Evolutionary conservation across 2,888 invertebrate species (phyloP), one percentile per base, ranked within the genome.

Genomic region (Metellina segmentata): DNA sequence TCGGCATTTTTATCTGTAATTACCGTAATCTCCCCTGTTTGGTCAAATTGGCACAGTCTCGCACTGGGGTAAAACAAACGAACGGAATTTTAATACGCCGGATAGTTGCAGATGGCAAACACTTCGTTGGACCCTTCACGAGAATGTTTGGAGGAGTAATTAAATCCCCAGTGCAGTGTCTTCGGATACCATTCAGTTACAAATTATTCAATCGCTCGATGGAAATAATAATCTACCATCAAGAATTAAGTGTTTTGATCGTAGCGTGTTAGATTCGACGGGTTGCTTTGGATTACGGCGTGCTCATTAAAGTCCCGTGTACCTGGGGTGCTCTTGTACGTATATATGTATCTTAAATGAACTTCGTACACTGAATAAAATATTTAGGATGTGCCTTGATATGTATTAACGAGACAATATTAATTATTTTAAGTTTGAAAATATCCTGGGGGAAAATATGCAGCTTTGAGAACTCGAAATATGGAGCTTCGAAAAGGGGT

Each of bases 1-100:
- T 61, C 34, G 34, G 79, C 61, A 79, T 34, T 79, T 79, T 79
- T 79, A 61, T 61, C 61, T 79, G 13, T 61, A 79, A 61, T 79
- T 61, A 79, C 53, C 34, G 34, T 61, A 61, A 61, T 79, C 79
- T 61, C 53, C 16, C n/a, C 51, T 51, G 77, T 51, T 77, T 52
- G 49, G 77, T 51, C 77, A 77, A 51, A n/a, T 51, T 51, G n/a
- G 16, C 16, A 34, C 34, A 34, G 34, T 34, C 34, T 34, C 34
- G 34, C 34, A 34, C 34, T 34, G 34, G 34, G 4, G 34, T 34
- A 34, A 34, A 34, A 34, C 61, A 61, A 61, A 61, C 11, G 13
- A 61, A 61, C 6, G 61, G 61, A 16, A 61, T 61, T 61, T 61
- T 16, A 61, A 61, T 61, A 61, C 61, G 61, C 9, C 34, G 61